Evolutionary conservation across 1,140 invertebrate species (phyloP), one percentile per base, ranked within the genome.

Genomic region (Temnothorax longispinosus): DNA sequence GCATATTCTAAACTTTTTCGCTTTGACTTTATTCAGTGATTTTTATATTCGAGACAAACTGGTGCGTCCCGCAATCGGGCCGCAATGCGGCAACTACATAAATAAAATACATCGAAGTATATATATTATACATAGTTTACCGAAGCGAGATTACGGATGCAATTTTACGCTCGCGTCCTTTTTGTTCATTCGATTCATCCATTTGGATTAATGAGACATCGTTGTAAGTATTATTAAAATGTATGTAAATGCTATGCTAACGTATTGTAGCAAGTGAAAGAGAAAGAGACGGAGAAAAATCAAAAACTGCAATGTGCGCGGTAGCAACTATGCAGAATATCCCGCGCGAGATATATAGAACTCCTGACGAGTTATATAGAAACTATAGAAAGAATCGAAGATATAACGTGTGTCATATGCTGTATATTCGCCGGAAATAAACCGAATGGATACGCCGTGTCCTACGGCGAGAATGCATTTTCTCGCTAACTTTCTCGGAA

Each of bases 241-340:
- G 27, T 27, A 72, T 81, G 47, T 81, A 81, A 71, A 71, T 82
- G 56, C 3, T 71, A 44, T 72, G 65, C 38, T 60, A 58, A 60
- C 15, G 2, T 60, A 21, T 38, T 21, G 13, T 27, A 47, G 18
- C 35, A 47, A 18, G 7, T 7, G 3, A 3, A 0, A 32, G 44
- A 65, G n/a, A 75, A 18, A 41, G 15, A 47, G 2, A 69, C 1
- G 1, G 15, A 41, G 32, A 67, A 52, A 47, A 74, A 47, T 84
- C 21, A 15, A 38, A 74, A 72, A 58, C 6, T 81, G 27, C 27
- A 27, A 27, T 27, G 4, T 58, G 3, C 38, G 8, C 27, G 11
- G 3, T 3, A 47, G 15, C 21, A 67, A 67, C n/a, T 44, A 5
- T 21, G 10, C 54, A 27, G 3, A 56, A 82, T 74, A 75, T 75